phyloP scores from a whole-genome alignment of 2,797 vertebrate genomes.

The Hemibagrus guttatus region DNA sequence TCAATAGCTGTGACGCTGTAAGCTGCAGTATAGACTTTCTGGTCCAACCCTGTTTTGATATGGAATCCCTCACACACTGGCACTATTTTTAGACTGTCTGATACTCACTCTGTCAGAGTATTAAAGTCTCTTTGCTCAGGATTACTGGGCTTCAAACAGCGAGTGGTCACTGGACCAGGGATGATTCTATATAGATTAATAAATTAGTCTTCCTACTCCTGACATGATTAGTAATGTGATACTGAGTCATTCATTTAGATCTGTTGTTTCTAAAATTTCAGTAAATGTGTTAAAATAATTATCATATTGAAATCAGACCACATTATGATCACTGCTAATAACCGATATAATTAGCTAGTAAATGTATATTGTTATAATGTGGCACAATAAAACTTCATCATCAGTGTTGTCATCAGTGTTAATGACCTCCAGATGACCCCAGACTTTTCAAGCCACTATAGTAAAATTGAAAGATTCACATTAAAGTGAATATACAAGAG shows the following conservation, averaged over 20 bases:
- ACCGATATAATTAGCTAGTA: background rate
- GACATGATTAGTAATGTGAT: background rate
- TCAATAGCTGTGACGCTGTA: constrained; percentile 4
- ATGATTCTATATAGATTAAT: background rate
- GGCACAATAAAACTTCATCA: background rate
- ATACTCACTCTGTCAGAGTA: background rate
- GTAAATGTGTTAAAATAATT: background rate
- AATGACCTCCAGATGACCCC: background rate
- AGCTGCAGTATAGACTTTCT: background rate
- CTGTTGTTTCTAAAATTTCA: background rate
- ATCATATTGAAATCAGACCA: background rate
- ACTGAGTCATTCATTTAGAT: background rate
- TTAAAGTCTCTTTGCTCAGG: background rate
- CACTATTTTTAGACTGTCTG: constrained; percentile 15
- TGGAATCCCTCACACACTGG: background rate
- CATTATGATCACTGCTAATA: background rate
- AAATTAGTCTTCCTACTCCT: background rate
- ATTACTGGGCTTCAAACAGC: background rate
- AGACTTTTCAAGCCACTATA: background rate
- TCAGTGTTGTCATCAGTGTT: background rate
- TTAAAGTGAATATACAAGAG: background rate
- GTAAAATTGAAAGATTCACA: background rate
- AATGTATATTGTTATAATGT: constrained; percentile 6
- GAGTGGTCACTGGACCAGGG: background rate
- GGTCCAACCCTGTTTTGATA: background rate